Base-by-base conservation (phyloP, 1,140 invertebrate genomes). In the Zaprionus taronus region DNA sequence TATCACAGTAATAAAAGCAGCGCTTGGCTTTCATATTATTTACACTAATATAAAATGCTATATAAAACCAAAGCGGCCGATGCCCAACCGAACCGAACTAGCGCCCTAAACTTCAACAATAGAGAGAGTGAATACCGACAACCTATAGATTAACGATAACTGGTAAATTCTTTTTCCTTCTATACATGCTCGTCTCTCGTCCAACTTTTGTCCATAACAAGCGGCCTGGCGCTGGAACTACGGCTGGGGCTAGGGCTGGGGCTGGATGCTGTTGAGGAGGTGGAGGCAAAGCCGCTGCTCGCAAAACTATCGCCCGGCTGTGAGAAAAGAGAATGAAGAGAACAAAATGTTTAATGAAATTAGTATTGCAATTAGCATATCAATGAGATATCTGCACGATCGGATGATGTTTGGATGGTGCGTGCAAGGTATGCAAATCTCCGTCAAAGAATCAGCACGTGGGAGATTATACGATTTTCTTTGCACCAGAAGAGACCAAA, bases 1-100 rank as follows among this genome's bases (percentile, higher is more conserved):
- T 82, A 80, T 82, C 80, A 82, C 80, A 82, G 80, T 80, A 77
- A 63, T 77, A 71, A 81, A 82, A 80, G 69, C 76, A 81, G n/a
- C 34, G 61, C 41, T 63, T 67, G 77, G 79, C 44, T 75, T 79
- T 71, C 53, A 72, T 77, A 80, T 73, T 72, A 77, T 77, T 70
- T 77, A 80, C 58, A 72, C 57, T 77, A 81, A 47, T 55, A 79
- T 67, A 71, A 78, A 79, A 79, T 79, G 62, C 77, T 76, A 72
- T 79, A 79, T 69, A 68, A 79, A 81, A 79, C 70, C 76, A 70
- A 80, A 65, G 72, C 62, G 66, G 57, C 66, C 44, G 44, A 74
- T 81, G 72, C 70, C 79, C 72, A 80, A 78, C 79, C 65, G 38
- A 80, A 80, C 61, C 61, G 47, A 51, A 51, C 47, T 75, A 79